phyloP scores from a whole-genome alignment of 2,113 vertebrate species.

The Notothenia rossii region DNA sequence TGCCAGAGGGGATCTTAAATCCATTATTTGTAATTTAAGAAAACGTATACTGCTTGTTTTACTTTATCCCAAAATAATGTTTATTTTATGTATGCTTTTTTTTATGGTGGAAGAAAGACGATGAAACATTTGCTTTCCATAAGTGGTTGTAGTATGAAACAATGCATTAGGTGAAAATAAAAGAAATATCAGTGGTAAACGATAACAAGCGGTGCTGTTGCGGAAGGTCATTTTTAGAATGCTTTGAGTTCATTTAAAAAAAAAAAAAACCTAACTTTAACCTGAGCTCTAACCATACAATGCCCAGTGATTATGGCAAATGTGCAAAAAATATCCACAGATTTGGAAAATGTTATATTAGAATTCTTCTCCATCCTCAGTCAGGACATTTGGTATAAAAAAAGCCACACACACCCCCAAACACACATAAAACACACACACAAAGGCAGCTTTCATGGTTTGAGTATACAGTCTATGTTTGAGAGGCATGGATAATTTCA shows the following conservation, averaged over 20 bases:
- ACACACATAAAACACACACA: background rate
- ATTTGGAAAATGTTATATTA: conserved; percentile 12
- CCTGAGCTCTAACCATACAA: background rate
- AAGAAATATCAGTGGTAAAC: background rate
- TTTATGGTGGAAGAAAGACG: background rate
- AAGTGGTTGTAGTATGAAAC: background rate
- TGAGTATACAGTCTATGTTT: background rate
- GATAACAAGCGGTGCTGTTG: background rate
- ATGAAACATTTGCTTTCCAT: background rate
- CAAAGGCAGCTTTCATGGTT: conserved; percentile 51
- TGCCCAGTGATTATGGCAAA: background rate
- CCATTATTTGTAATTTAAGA: background rate
- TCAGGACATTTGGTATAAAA: conserved; percentile 35
- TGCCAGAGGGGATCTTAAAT: background rate
- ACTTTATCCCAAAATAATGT: background rate
- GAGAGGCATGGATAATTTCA: conserved; percentile 71
- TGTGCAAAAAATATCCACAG: background rate
- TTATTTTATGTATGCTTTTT: background rate
- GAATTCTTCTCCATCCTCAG: conserved; percentile 14
- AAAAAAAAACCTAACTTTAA: background rate
- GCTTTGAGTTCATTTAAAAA: background rate
- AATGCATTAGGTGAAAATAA: background rate
- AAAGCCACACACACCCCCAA: conserved; percentile 16
- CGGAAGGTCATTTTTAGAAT: background rate
- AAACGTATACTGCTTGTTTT: background rate